phyloP scores from a whole-genome alignment of 2,888 invertebrate species.

The Drosophila histrio region DNA sequence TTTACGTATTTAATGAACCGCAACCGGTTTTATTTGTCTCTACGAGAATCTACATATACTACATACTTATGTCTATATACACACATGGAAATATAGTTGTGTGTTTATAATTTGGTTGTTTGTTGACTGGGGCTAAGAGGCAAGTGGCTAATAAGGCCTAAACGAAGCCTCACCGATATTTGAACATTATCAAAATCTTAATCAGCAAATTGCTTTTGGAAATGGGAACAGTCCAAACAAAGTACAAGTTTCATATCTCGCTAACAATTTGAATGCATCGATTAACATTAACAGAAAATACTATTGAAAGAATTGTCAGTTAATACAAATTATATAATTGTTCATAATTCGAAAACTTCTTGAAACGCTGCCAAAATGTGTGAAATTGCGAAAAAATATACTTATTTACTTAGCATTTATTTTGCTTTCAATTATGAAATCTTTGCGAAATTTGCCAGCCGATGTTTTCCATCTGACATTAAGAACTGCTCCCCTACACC shows the following conservation, averaged over 20 bases:
- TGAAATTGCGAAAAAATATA: slow-evolving; percentile 5
- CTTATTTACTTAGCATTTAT: not conserved
- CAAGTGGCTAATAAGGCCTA: slow-evolving; percentile 7
- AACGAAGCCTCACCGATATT: not conserved
- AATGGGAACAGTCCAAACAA: slow-evolving; percentile 22
- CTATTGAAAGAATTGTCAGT: not conserved
- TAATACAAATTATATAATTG: slow-evolving; percentile 5
- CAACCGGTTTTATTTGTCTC: slow-evolving; percentile 43
- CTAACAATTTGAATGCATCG: not conserved
- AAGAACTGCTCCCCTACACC: not conserved
- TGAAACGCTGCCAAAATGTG: slow-evolving; percentile 51
- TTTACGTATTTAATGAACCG: slow-evolving; percentile 15
- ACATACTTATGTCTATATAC: not conserved
- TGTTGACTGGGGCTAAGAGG: not conserved
- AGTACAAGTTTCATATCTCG: slow-evolving; percentile 24
- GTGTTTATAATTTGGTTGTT: slow-evolving; percentile 5
- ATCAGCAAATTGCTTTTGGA: slow-evolving; percentile 16
- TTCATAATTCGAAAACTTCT: slow-evolving; percentile 14
- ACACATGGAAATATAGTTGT: not conserved
- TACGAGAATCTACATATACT: not conserved
- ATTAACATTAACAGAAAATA: not conserved
- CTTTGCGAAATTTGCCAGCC: slow-evolving; percentile 18
- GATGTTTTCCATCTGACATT: not conserved
- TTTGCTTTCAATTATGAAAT: slow-evolving; percentile 53
- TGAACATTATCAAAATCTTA: slow-evolving; percentile 26